phyloP scores from a whole-genome alignment of 1,140 invertebrate species.

The Zaprionus davidi region DNA sequence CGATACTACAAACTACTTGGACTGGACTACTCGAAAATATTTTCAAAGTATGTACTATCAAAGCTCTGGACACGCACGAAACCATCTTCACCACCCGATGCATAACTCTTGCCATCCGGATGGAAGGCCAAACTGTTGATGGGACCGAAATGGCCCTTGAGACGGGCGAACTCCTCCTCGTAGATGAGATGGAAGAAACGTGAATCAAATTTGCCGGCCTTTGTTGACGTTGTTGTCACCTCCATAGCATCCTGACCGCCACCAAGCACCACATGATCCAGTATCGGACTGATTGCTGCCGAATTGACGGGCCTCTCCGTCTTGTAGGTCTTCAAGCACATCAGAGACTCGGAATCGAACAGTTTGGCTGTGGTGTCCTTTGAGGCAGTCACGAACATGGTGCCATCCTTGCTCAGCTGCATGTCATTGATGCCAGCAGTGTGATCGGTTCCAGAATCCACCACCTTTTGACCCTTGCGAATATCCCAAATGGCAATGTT shows the following conservation, averaged over 20 bases:
- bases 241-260: constrained; percentile 99
- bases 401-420: constrained; percentile 96
- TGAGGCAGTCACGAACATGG: constrained; percentile 98
- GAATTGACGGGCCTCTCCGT: constrained; percentile 98
- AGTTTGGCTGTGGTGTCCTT: constrained; percentile 97
- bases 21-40: constrained; percentile 93
- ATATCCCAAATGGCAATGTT: constrained; percentile 96
- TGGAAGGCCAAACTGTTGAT: constrained; percentile 99
- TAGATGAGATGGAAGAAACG: constrained; percentile 99
- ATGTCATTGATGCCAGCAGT: constrained; percentile 96
- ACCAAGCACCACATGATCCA: constrained; percentile 97
- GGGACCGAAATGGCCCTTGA: constrained; percentile 99
- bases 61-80: constrained; percentile 98
- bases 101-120: constrained; percentile 98
- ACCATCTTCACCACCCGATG: constrained; percentile 99
- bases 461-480: constrained; percentile 91
- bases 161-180: constrained; percentile 99
- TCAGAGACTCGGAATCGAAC: constrained; percentile 94
- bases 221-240: constrained; percentile 98
- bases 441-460: constrained; percentile 92
- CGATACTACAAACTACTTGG: constrained; percentile 55
- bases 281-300: constrained; percentile 96
- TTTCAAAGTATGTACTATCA: constrained; percentile 98
- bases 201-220: constrained; percentile 99
- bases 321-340: constrained; percentile 96